Percentiles rank a stretch among this genome's conserved stretches.
Evolutionary conservation across 2,113 vertebrate species (phyloP).

Genomic region (Murina feae): DNA sequence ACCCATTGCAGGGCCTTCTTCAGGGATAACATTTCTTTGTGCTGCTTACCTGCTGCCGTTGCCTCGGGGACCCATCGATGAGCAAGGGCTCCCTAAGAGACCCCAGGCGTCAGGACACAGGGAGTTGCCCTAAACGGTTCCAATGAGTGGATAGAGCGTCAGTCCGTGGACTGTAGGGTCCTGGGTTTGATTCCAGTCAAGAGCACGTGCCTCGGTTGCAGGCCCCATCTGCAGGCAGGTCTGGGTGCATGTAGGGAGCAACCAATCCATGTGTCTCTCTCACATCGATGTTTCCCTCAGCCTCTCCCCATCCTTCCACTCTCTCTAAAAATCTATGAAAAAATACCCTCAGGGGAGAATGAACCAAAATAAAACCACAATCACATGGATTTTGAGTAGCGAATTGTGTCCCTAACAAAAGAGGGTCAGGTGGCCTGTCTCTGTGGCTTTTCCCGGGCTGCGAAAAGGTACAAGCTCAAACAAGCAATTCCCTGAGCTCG

Average conservation of each 20-base stretch:
- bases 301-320: too few species aligned
- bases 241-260: too few species aligned
- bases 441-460: background rate
- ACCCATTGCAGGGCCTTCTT: background rate
- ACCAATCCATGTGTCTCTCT: too few species aligned
- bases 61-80: background rate
- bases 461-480: background rate
- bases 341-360: too few species aligned
- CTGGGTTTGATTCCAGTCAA: too few species aligned
- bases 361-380: background rate
- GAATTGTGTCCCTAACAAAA: background rate
- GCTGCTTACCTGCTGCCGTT: conserved; percentile 3
- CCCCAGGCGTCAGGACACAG: background rate
- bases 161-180: too few species aligned
- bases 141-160: background rate
- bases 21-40: conserved; percentile 25
- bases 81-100: background rate
- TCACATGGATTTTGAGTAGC: background rate
- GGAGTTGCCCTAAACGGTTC: too few species aligned
- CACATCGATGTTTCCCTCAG: too few species aligned
- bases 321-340: too few species aligned
- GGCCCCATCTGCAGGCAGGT: too few species aligned
- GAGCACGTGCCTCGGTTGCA: too few species aligned
- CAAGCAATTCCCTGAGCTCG: background rate
- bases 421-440: background rate